Evolutionary conservation across 2,888 invertebrate species (phyloP), one percentile per base, ranked within the genome.

Genomic region (Polydrusus pterygomalis): DNA sequence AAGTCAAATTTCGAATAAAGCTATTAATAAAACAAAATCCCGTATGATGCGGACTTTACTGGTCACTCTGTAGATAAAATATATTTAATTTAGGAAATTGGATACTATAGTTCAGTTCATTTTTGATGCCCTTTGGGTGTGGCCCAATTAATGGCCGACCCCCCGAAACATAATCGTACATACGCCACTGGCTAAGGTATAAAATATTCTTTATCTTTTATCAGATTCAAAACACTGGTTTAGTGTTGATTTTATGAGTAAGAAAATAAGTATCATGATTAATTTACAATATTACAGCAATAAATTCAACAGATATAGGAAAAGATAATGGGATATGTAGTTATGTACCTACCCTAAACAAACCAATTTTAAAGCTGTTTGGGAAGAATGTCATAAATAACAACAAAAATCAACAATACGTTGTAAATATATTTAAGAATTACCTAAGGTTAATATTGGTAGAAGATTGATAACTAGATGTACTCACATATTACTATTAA

Each of bases 381-480:
- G 25, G 25, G 20, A 54, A 25, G 25, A 25, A 25, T 54, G n/a
- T 11, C 54, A 54, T 54, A 54, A 54, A 54, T 54, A 54, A 54
- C 25, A 54, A 54, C 54, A 54, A 60, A 60, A 60, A 38, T 60
- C 58, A 17, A 60, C 58, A 60, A 17, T 3, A 17, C 9, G 34
- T 15, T 8, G 9, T 58, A 34, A 58, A 25, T 25, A 3, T 25
- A 25, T 25, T 25, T 25, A 3, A 34, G 58, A 6, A 34, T 18
- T 18, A 38, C 15, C 9, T 38, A 13, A 38, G 20, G 8, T 15
- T 11, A 60, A 60, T 60, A 60, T 60, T 60, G 17, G 58, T 18
- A 60, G 18, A 38, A 60, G 58, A 38, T 15, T 56, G 5, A 51
- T 56, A 56, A 60, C 18, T 15, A 18, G 10, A 15, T 34, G 5